A percentile compares a stretch with the other conserved stretches of the same genome.
Conservation (phyloP, 2,113 vertebrate genomes). For the Notarius lentiginosus region DNA sequence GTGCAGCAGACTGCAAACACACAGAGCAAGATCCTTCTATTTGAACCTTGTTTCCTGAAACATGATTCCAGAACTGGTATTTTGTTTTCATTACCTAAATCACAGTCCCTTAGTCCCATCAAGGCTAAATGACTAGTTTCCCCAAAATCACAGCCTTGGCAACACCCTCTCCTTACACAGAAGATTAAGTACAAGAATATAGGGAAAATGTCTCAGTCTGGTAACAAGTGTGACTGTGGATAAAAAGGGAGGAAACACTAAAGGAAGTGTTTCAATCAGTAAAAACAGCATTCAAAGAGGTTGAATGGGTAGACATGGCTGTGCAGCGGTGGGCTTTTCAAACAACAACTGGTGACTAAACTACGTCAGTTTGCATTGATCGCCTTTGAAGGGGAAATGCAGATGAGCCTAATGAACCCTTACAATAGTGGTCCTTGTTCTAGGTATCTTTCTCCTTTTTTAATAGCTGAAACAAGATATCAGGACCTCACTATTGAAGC, state of each 20-base stretch:
- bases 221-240: background rate
- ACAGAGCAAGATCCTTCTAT: background rate
- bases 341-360: conserved; percentile 71
- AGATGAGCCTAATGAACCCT: conserved; percentile 75
- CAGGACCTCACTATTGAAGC: background rate
- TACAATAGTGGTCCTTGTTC: conserved; percentile 49
- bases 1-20: conserved; percentile 25
- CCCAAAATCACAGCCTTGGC: conserved; percentile 15
- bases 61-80: conserved; percentile 9
- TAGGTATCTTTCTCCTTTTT: background rate
- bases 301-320: conserved; percentile 8
- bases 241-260: background rate
- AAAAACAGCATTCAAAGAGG: background rate
- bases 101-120: background rate
- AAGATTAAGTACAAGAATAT: background rate
- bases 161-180: background rate
- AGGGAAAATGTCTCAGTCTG: background rate
- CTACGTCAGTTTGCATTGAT: conserved; percentile 74
- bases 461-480: conserved; percentile 18
- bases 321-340: conserved; percentile 4
- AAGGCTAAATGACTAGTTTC: conserved; percentile 2
- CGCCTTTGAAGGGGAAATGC: conserved; percentile 74
- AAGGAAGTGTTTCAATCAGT: conserved; percentile 8
- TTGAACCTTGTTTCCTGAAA: background rate
- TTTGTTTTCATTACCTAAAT: conserved; percentile 7